phyloP scores from a whole-genome alignment of 2,113 vertebrate genomes.

The Cinclus cinclus region DNA sequence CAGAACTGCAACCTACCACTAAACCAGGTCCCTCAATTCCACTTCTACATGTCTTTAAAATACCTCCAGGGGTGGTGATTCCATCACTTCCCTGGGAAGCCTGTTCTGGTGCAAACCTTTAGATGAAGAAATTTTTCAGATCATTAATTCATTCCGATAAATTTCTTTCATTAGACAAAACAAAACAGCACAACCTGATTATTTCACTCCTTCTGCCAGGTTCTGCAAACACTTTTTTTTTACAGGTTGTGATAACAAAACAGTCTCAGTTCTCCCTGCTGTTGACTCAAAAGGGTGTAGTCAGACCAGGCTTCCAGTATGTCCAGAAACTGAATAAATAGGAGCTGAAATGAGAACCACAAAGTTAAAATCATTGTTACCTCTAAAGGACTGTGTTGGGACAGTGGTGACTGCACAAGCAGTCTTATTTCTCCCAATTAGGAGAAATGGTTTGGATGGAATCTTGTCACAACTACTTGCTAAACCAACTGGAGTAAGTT shows the following conservation, averaged over 20 bases:
- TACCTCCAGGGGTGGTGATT: neutral
- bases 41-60: fast-evolving
- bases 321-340: neutral
- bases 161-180: neutral
- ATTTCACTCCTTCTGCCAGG: neutral
- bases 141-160: no score
- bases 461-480: neutral
- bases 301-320: neutral
- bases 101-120: neutral
- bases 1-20: neutral
- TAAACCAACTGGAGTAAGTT: fast-evolving
- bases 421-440: neutral
- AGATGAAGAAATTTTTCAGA: neutral
- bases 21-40: neutral
- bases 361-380: neutral
- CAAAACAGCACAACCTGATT: neutral
- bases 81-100: neutral
- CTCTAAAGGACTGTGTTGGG: neutral
- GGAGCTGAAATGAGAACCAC: neutral
- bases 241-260: neutral
- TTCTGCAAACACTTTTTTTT: neutral
- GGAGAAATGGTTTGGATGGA: neutral
- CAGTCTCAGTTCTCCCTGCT: neutral
- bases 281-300: neutral
- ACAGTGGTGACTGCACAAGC: neutral